Evolutionary conservation across 2,888 invertebrate species (phyloP).

Genomic region (Proisotoma minuta): DNA sequence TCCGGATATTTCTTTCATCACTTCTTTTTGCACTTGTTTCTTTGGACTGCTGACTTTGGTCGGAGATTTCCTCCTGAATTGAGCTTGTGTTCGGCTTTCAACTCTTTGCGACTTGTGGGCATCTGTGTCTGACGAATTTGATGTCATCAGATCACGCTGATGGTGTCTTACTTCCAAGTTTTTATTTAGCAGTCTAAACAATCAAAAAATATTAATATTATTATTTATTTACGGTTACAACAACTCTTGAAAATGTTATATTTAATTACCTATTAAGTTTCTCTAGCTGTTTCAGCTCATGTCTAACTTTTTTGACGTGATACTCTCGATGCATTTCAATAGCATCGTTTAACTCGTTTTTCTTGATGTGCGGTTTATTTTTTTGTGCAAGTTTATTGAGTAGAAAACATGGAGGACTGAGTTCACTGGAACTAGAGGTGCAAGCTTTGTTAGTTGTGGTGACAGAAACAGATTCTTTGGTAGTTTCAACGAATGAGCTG

Average conservation of each 20-base stretch:
- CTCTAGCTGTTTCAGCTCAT: constrained; percentile 21
- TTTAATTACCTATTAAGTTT: constrained; percentile 21
- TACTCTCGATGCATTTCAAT: constrained; percentile 27
- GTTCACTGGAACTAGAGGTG: constrained; percentile 21
- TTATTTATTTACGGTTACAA: too few relatives aligned
- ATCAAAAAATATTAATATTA: background rate
- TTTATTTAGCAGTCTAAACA: background rate
- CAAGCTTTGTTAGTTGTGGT: background rate
- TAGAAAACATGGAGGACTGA: constrained; percentile 25
- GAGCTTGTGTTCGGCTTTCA: background rate
- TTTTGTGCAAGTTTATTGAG: constrained; percentile 20
- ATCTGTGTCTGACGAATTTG: background rate
- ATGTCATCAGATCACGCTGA: background rate
- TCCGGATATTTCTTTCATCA: background rate
- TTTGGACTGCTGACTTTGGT: background rate
- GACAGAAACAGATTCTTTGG: background rate
- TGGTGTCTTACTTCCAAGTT: background rate
- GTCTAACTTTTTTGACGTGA: constrained; percentile 22
- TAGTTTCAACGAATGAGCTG: background rate
- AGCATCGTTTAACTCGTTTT: constrained; percentile 12
- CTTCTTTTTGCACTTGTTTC: background rate
- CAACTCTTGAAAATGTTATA: background rate
- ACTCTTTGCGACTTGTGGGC: too few relatives aligned
- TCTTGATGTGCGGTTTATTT: background rate
- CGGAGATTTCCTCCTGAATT: too few relatives aligned